phyloP scores from a whole-genome alignment of 2,113 vertebrate species.

The Lepus timidus region DNA sequence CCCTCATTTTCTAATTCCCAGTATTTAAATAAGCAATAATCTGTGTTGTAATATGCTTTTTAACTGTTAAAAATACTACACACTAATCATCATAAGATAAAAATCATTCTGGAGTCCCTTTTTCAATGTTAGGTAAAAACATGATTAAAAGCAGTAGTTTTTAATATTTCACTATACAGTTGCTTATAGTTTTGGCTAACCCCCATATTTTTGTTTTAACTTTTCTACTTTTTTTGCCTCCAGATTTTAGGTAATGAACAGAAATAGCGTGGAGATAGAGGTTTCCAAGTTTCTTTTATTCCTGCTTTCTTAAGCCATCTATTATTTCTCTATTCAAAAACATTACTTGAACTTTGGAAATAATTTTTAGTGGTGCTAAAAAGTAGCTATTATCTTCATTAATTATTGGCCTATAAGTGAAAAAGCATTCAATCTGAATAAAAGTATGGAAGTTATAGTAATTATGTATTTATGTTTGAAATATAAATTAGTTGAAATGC shows the following conservation, averaged over 20 bases:
- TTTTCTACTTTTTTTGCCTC: constrained; percentile 22
- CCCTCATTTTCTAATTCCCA: neutral
- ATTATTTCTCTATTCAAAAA: constrained; percentile 73
- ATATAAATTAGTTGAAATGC: constrained; percentile 48
- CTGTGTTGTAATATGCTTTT: constrained; percentile 7
- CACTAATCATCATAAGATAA: neutral
- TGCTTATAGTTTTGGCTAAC: constrained; percentile 45
- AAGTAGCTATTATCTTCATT: constrained; percentile 81
- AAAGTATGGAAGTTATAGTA: constrained; percentile 66
- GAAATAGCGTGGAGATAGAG: constrained; percentile 66
- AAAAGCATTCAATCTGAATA: constrained; percentile 83
- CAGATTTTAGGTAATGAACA: constrained; percentile 65
- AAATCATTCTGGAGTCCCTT: constrained; percentile 50
- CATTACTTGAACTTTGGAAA: constrained; percentile 82
- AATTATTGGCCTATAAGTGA: constrained; percentile 83
- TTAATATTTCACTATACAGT: constrained; percentile 44
- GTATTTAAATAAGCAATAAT: constrained; percentile 33
- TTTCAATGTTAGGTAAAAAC: constrained; percentile 57
- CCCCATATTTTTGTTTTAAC: neutral
- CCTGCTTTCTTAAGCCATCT: constrained; percentile 54
- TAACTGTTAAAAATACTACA: constrained; percentile 45
- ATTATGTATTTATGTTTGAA: constrained; percentile 52
- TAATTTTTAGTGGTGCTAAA: constrained; percentile 82
- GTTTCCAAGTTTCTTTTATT: constrained; percentile 51
- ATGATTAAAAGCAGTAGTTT: constrained; percentile 51